A percentile compares a stretch with the other conserved stretches of the same genome.
These are phyloP conservation scores for Piscicola geometra DNA, from an alignment of 2,888 invertebrate genomes.

Conservation along the genomic window DNA sequence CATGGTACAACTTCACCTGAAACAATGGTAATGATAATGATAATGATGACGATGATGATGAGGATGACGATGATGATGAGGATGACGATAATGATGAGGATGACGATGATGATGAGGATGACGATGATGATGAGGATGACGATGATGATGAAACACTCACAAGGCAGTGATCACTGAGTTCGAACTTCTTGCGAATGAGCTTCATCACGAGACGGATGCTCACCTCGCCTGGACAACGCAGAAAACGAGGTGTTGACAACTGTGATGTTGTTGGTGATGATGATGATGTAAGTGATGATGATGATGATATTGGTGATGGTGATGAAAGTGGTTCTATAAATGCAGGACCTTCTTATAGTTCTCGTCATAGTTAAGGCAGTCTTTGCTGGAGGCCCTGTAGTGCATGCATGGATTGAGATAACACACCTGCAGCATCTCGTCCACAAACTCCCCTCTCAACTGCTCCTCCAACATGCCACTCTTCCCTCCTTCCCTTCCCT, in stretches of 20 bases:
- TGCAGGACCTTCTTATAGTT: not conserved
- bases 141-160: not conserved
- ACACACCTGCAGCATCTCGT: not conserved
- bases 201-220: not conserved
- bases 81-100: not conserved
- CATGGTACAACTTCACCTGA: conserved; percentile 20
- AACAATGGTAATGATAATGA: not conserved
- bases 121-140: not conserved
- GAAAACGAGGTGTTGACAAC: not conserved
- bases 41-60: not conserved
- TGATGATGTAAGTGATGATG: not conserved
- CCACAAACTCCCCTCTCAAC: too few relatives aligned
- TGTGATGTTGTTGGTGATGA: too few relatives aligned
- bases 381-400: not conserved
- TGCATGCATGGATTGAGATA: not conserved
- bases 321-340: not conserved
- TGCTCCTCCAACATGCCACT: too few relatives aligned
- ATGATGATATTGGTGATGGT: not conserved
- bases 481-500: too few relatives aligned
- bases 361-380: not conserved
- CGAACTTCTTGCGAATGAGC: conserved; percentile 6
- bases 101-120: not conserved
- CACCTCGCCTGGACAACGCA: conserved; percentile 6
- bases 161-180: not conserved
- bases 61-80: not conserved